Base-by-base conservation (phyloP, 2,113 vertebrate species). In the Notothenia coriiceps region DNA sequence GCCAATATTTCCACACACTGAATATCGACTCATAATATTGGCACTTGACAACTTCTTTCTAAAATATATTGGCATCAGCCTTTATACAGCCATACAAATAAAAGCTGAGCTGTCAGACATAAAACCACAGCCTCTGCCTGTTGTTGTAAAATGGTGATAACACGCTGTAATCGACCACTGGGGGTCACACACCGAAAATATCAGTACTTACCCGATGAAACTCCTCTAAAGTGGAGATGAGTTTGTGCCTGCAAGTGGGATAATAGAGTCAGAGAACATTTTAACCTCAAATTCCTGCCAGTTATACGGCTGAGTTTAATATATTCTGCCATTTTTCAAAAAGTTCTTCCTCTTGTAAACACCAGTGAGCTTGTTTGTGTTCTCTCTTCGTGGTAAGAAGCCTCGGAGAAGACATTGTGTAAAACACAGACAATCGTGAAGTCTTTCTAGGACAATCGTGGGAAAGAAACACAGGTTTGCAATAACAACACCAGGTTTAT, bases 381-480 rank as follows among this genome's bases (percentile, higher is more conserved):
- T 66, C 20, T 10, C 4, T 66, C 52, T 66, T 15, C 29, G 43
- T 46, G 62, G 22, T 65, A 57, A 57, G 66, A 72, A 69, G 60
- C 64, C 2, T 49, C 25, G 1, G 9, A 76, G 18, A 62, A 70
- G 51, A 7, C 80, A 0, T 6, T 60, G 5, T 83, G 62, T 68
- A 56, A 49, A 12, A 65, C 11, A 1, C 33, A 55, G 29, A 15
- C 59, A 22, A 43, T 22, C 44, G 2, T 6, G 1, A 43, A 20
- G 35, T 78, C 65, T 65, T 44, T 79, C 49, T 63, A 10, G 54
- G 70, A 74, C 6, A 54, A 67, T 79, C 60, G 60, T 35, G 17
- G 67, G 50, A 74, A 70, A 75, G 77, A 84, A 87, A 92, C 80
- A 90, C 57, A 47, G 72, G 76, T 91, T 87, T 89, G 74, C 74